Evolutionary conservation across 1,140 invertebrate genomes (phyloP), one percentile per base, ranked within the genome.

Genomic region (Gonatopus flavifemur): DNA sequence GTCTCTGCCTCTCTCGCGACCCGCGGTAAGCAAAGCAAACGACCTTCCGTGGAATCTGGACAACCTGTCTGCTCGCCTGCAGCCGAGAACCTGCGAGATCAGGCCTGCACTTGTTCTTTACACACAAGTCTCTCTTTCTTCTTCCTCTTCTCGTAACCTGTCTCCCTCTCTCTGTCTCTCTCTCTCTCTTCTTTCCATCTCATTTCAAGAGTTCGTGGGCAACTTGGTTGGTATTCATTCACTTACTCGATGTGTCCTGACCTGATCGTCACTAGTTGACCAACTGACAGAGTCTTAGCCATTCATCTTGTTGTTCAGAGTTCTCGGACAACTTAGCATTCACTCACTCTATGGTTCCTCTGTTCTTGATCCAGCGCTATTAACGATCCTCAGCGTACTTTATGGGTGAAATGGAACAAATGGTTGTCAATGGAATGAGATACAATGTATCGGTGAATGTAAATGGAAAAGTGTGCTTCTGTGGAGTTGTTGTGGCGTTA

Each of bases 41-140:
- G 76, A 77, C 76, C 76, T 78, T 77, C 74, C 75, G 62, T 75
- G 76, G 76, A 76, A 78, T 78, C 75, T 77, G 76, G 74, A 76
- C 74, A 76, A 78, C 76, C 76, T 77, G 76, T 77, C 76, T 77
- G 70, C 67, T 67, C 59, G 70, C 58, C 61, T 68, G 69, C 70
- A 64, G 65, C 67, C 58, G 66, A n/a, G n/a, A n/a, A n/a, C n/a
- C n/a, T n/a, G n/a, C n/a, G n/a, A n/a, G n/a, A 52, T 61, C 59
- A 65, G 64, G 66, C 64, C 67, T 63, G 62, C 56, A 55, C 48
- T 55, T 62, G 62, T 66, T 69, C 69, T 72, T 67, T 62, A 53
- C 52, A 35, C 49, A 57, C 61, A 57, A 54, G 24, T 49, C 22
- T 21, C 4, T 42, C 37, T 15, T 21, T 42, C 24, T 9, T 21